Evolutionary conservation across 1,140 invertebrate genomes (phyloP), one percentile per base, ranked within the genome.

Genomic region (Zaprionus lachaisei): DNA sequence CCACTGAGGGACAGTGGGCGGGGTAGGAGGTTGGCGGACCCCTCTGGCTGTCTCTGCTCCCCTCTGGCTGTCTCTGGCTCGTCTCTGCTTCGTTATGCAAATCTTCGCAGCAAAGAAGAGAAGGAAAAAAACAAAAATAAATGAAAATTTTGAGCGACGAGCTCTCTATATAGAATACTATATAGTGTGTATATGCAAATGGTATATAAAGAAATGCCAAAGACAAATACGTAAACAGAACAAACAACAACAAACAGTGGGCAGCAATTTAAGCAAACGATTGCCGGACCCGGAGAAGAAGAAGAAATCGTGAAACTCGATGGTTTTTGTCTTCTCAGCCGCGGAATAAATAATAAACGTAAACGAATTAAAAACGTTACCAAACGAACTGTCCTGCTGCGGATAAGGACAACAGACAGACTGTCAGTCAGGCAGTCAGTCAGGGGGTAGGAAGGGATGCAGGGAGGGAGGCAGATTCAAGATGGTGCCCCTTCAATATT

Each of bases 301-400:
- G 12, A 38, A 38, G 31, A 5, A 15, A 47, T 31, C 17, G 15
- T 17, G 56, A 64, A 55, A 37, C 41, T 54, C 49, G 62, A 57
- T 55, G 77, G 77, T 77, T 70, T 68, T 65, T 62, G n/a, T 67
- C 54, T 56, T 54, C 47, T 49, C 51, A 17, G 61, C 66, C 58
- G n/a, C 62, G 84, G 85, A 90, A 89, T 89, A 89, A 89, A 89
- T 89, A 89, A 89, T 89, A 89, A 89, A 90, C 85, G 81, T 90
- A 89, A 89, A 89, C 85, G 85, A 89, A 89, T 89, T 90, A 89
- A 89, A 89, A 90, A 77, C 71, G 77, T 60, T 74, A 71, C 66
- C 73, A 67, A 83, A 83, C 77, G 79, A 80, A 80, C 71, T 80
- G 75, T 73, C 60, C 49, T 60, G 37, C 47, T 6, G 12, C 34